A percentile compares a stretch with the other conserved stretches of the same genome.
phyloP scores from a whole-genome alignment of 2,113 vertebrate species.

The Chamaetylas fuelleborni region DNA sequence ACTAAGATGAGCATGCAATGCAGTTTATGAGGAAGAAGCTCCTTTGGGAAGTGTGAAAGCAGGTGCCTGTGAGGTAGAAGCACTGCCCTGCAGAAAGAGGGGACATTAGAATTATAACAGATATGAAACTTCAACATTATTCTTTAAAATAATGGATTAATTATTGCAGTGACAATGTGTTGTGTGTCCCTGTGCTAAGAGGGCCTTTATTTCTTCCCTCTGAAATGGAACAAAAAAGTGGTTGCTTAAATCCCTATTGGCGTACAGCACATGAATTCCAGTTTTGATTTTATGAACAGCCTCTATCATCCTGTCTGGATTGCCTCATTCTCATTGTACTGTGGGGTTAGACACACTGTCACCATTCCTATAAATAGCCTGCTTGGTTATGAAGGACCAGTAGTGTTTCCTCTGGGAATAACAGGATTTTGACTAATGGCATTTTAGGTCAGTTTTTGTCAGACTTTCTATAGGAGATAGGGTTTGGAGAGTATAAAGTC shows the following conservation, averaged over 20 bases:
- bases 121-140: not conserved
- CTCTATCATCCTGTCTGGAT: not conserved
- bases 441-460: not conserved
- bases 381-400: conserved; percentile 19
- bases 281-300: conserved; percentile 28
- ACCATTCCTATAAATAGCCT: conserved; percentile 51
- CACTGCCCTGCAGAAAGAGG: not conserved
- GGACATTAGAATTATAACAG: not conserved
- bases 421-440: not conserved
- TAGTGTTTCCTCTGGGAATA: not conserved
- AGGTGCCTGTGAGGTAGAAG: not conserved
- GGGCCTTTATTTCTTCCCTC: not conserved
- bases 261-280: not conserved
- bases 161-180: not conserved
- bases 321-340: conserved; percentile 22
- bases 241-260: not conserved
- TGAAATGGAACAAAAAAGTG: not conserved
- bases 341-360: conserved; percentile 16
- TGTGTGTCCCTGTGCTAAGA: not conserved
- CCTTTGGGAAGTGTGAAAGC: not conserved
- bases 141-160: not conserved
- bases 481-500: not conserved
- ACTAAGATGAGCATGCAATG: not conserved
- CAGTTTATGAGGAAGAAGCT: not conserved
- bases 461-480: not conserved